Base-by-base conservation (phyloP, 2,888 invertebrate genomes). In the Hermaeophaga mercurialis region DNA sequence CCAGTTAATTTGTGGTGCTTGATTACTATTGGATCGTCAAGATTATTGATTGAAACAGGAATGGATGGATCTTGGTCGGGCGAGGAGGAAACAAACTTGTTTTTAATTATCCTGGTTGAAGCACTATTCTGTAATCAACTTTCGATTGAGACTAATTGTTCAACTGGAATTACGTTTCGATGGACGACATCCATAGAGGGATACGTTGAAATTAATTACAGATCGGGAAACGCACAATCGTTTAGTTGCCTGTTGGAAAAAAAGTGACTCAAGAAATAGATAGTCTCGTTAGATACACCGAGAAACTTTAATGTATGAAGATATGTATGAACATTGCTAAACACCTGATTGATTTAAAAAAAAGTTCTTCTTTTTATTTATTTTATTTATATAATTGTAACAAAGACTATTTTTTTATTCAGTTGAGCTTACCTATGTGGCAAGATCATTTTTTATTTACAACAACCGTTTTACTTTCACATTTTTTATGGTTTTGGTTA, bases 101-200 rank as follows among this genome's bases (percentile, higher is more conserved):
- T 63, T 64, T 63, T 65, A 66, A 66, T 66, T 66, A 63, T 63
- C 62, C 64, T 64, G 62, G 62, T 54, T 63, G 65, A 63, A 61
- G 64, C 59, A 61, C 56, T 46, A 46, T 24, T 44, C 54, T 39
- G 49, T 47, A 61, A 61, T 61, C 59, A 61, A 59, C 52, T 60
- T 62, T 58, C 48, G 56, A 62, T 60, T 62, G 54, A 56, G 54
- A 59, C 62, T 66, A 66, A 66, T 66, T 66, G 62, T 61, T 59
- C 46, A 41, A 55, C 58, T 61, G 54, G 47, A 61, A 61, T 60
- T 60, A 49, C 54, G 56, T 60, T 54, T 47, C 34, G 55, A 50
- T 43, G 26, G 24, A 24, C 22, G 41, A 41, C 43, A 43, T 43
- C 43, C 24, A 43, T 11, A 11, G 12, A 41, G 41, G 41, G 22